phyloP scores from a whole-genome alignment of 2,113 vertebrate species.

The Collichthys lucidus region DNA sequence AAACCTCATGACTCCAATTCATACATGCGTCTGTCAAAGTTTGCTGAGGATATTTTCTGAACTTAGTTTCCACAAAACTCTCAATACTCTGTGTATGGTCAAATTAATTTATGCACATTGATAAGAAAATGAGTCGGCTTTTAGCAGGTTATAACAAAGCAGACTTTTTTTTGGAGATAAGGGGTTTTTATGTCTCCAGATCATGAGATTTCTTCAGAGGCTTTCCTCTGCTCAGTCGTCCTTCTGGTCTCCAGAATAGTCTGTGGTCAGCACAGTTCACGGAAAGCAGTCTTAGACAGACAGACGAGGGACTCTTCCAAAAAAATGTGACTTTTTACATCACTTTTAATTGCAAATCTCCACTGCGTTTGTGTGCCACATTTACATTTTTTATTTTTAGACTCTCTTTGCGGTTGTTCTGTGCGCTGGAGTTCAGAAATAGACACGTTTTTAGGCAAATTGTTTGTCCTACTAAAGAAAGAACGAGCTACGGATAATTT shows the following conservation, averaged over 20 bases:
- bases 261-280: slow-evolving; percentile 39
- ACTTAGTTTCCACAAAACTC: slow-evolving; percentile 9
- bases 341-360: slow-evolving; percentile 16
- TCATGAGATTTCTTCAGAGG: slow-evolving; percentile 54
- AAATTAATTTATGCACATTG: slow-evolving; percentile 40
- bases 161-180: slow-evolving; percentile 46
- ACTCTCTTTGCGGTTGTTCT: background rate
- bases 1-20: slow-evolving; percentile 13
- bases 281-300: slow-evolving; percentile 44
- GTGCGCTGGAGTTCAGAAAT: background rate
- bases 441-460: background rate
- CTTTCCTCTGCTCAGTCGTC: slow-evolving; percentile 51
- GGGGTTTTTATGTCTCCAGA: slow-evolving; percentile 51
- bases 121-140: slow-evolving; percentile 17
- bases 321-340: slow-evolving; percentile 66
- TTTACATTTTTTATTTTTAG: slow-evolving; percentile 22
- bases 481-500: background rate
- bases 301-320: background rate
- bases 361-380: background rate
- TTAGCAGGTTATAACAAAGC: slow-evolving; percentile 18
- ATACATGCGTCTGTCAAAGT: background rate
- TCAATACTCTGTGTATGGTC: background rate
- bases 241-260: slow-evolving; percentile 58
- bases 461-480: background rate
- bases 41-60: background rate